These are phyloP conservation scores for Monomorium pharaonis DNA, from an alignment of 1,140 invertebrate genomes.

Conservation along the genomic window DNA sequence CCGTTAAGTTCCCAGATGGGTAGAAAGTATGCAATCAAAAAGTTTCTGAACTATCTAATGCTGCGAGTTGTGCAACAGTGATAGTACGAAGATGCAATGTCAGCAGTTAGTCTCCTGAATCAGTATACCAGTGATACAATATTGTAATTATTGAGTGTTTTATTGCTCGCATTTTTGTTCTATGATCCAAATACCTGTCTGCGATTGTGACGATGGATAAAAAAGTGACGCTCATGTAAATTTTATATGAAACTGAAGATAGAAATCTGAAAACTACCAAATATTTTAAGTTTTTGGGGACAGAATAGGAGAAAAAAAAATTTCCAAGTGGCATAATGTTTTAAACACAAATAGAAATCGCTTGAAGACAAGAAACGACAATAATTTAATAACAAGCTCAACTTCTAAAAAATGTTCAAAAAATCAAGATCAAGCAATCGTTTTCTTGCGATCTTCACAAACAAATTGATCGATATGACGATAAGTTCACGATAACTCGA, in stretches of 20 bases:
- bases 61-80: too few relatives aligned
- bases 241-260: neutral
- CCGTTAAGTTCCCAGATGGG: neutral
- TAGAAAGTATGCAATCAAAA: neutral
- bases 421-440: neutral
- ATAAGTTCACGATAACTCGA: neutral
- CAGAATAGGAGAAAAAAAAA: too few relatives aligned
- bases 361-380: neutral
- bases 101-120: neutral
- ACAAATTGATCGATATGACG: neutral
- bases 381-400: neutral
- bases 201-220: neutral
- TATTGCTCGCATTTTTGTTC: neutral
- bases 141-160: neutral
- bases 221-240: neutral
- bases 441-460: neutral
- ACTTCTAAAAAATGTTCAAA: neutral
- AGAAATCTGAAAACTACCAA: neutral
- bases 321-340: neutral
- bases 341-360: neutral
- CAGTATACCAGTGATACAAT: neutral
- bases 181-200: neutral
- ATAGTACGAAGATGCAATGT: too few relatives aligned
- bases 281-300: neutral
- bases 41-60: neutral